Evolutionary conservation across 1,140 invertebrate species (phyloP), one percentile per base, ranked within the genome.

Genomic region (Pristionchus pacificus): DNA sequence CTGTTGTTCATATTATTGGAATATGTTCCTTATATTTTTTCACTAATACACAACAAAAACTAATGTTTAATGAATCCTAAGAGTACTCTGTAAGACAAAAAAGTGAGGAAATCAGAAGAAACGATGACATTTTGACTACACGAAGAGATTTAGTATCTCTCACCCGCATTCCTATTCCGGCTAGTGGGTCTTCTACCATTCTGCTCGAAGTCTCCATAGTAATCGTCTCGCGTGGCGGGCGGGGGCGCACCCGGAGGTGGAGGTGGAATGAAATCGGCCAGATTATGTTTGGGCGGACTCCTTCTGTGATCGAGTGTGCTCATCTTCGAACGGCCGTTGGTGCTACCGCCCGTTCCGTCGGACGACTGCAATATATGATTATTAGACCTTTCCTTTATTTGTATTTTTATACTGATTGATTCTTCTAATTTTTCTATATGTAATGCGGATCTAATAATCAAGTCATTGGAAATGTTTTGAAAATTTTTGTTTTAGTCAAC

Each of bases 311-410:
- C 65, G 2, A 64, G 55, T n/a, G 55, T 71, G 15, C 61, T 68
- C 30, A 61, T 68, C 30, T 74, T 73, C 24, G 69, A 30, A n/a
- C 71, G 30, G n/a, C 71, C 71, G 31, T 76, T 77, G 1, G 38
- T 31, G 33, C 77, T 78, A 38, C 79, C 71, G 24, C 70, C 76
- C 28, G 79, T 81, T 1, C 79, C 79, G 63, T 80, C 79, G 2
- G 79, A 80, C 15, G 79, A 80, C 27, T 80, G 74, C 2, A 75
- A 69, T 61, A 74, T 27, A 68, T n/a, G n/a, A n/a, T n/a, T n/a
- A n/a, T n/a, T n/a, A n/a, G n/a, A n/a, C n/a, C n/a, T n/a, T n/a
- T n/a, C n/a, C n/a, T n/a, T n/a, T n/a, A n/a, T n/a, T n/a, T n/a
- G n/a, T n/a, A n/a, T n/a, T n/a, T n/a, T n/a, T n/a, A n/a, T n/a